Base-by-base conservation (phyloP, 2,888 invertebrate species). In the Cyclophora punctaria region DNA sequence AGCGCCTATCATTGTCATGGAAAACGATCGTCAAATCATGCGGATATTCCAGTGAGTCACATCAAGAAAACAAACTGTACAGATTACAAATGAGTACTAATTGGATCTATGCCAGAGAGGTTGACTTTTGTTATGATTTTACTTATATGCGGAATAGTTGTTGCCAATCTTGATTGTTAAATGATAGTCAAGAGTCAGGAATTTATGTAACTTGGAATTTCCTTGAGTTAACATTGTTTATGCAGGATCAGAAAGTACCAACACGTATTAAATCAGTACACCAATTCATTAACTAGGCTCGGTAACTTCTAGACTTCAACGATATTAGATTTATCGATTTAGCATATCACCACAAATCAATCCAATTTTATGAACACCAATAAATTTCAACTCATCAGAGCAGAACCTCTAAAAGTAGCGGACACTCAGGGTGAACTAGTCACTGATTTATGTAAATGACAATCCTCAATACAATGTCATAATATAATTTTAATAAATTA, bases 401-500 rank as follows among this genome's bases (percentile, higher is more conserved):
- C 47, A 44, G 59, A 56, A 48, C 48, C 45, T 53, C 48, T 7
- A 53, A 51, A 54, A 50, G 50, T n/a, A 50, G 57, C 55, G 57
- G 56, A 61, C 57, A 50, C 47, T 80, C 78, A 78, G 71, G 78
- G 78, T 71, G 60, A 81, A 66, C 80, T 54, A 62, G 75, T 71
- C 60, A 49, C 59, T 44, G 60, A 67, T 69, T 70, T 69, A 74
- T 76, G 71, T 59, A 60, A 73, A 73, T 67, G 55, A 51, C 59
- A 66, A 64, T 67, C 55, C 61, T 58, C 60, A 62, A 55, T 61
- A 53, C 54, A 57, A 49, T 60, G 58, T 59, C 57, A 61, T 57
- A 58, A 60, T 59, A 48, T 53, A 44, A 44, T 47, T 46, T 58
- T 47, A 52, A 58, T 44, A 42, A 7, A 42, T 57, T 54, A 57